These are phyloP conservation scores for Keiferia lycopersicella DNA, from an alignment of 2,888 invertebrate genomes.

Conservation along the genomic window DNA sequence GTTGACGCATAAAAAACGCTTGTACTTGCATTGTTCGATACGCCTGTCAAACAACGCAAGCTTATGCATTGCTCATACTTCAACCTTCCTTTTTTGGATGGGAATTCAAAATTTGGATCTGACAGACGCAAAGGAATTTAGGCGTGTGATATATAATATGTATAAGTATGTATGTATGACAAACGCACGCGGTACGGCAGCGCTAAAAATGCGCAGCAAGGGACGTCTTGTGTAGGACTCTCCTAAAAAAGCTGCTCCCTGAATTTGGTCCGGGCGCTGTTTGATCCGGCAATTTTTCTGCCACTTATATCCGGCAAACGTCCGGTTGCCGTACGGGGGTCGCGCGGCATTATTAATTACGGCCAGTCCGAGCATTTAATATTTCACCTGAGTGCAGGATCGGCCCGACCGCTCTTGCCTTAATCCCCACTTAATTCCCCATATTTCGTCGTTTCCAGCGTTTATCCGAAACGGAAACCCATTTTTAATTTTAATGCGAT, in stretches of 20 bases:
- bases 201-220: too few species aligned
- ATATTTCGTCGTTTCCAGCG: constrained; percentile 65
- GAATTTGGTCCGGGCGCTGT: constrained; percentile 58
- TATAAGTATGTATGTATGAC: too few species aligned
- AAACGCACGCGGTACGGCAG: too few species aligned
- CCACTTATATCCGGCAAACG: constrained; percentile 61
- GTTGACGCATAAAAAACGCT: too few species aligned
- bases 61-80: too few species aligned
- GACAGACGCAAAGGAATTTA: too few species aligned
- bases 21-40: too few species aligned
- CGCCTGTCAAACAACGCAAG: too few species aligned
- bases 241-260: constrained; percentile 59
- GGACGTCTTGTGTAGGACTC: too few species aligned
- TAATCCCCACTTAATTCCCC: constrained; percentile 71
- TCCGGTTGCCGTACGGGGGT: constrained; percentile 37
- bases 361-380: constrained; percentile 69
- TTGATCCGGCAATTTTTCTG: constrained; percentile 74
- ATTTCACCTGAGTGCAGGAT: constrained; percentile 70
- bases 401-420: constrained; percentile 57
- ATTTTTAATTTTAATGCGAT: constrained; percentile 56
- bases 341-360: constrained; percentile 75
- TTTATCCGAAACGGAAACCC: constrained; percentile 56
- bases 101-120: too few species aligned
- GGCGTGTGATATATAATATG: too few species aligned
- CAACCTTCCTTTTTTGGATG: too few species aligned